Base-by-base conservation (phyloP, 2,113 vertebrate genomes). In the Apteryx mantelli region DNA sequence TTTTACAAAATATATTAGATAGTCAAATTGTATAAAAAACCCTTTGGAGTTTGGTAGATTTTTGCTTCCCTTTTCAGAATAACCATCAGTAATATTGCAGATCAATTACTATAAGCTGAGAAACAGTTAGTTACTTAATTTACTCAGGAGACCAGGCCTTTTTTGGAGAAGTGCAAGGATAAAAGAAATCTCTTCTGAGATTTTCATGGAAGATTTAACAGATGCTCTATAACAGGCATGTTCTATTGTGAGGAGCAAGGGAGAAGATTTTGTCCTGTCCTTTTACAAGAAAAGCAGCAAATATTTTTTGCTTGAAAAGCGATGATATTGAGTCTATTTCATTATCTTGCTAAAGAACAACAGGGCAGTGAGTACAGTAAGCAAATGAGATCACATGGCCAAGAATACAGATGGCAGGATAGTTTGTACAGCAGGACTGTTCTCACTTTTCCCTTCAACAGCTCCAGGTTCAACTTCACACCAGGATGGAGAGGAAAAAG, bases 341-440 rank as follows among this genome's bases (percentile, higher is more conserved):
- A 66, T 48, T 46, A 19, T 65, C 50, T 77, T 81, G 91, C 63
- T 86, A 46, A 82, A 78, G 66, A 63, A 25, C 66, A 32, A 75
- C 77, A 19, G 78, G 96, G 95, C 91, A 97, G 34, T 74, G 75
- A 22, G 26, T 5, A 24, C n/a, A 87, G 96, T 98, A 99, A 97
- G 97, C 98, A 99, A 99, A 99, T 98, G 56, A 98, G 97, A 24
- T 42, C 32, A 5, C 2, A 17, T 6, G 21, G 36, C 17, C 25
- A 2, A 48, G 68, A 68, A 97, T 95, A 96, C 50, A 91, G 58
- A 53, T 55, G 30, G 58, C 24, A 66, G 7, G 4, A 8, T 9
- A 30, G 30, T 7, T 46, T 36, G 48, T 36, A 64, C 40, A 28
- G 48, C 15, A 65, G 76, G 30, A 40, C 61, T 69, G 44, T 86